Base-by-base conservation (phyloP, 2,113 vertebrate genomes). In the Cairina moschata region DNA sequence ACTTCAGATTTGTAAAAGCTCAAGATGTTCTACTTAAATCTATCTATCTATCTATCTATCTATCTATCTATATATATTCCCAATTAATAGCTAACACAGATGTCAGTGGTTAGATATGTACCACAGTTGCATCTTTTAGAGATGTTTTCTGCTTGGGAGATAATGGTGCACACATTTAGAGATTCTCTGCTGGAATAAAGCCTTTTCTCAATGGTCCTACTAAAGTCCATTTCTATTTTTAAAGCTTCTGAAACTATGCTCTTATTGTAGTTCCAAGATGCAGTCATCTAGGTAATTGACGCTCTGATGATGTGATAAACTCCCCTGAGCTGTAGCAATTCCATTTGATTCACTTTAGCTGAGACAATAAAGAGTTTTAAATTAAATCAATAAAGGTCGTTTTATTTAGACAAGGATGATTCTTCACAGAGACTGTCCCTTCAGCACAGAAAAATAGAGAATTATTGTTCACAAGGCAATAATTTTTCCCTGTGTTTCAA, bases 41-140 rank as follows among this genome's bases (percentile, higher is more conserved):
- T 72, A 13, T 38, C 13, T 13, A 40, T 38, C 11, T 40, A 40
- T 40, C 13, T 40, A 40, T 13, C n/a, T 72, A 13, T 38, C 13
- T 13, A 40, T 38, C 11, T 40, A 40, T 40, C 13, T 40, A 40
- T 13, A 40, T 40, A 40, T 40, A 52, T 31, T 91, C 69, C 58
- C 13, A 72, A 59, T 60, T 95, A 81, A 93, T 17, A 88, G 22
- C 77, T 93, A 81, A 84, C 60, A 48, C 68, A 96, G 38, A 93
- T 72, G 73, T 87, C 36, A 74, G 76, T 38, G 16, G 23, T 83
- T 85, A 92, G 75, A 25, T 71, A 83, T 31, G 29, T 38, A 91
- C 56, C 38, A 71, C 50, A 83, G 46, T 9, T 71, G 26, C 56
- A 91, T 79, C 32, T 82, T 83, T 71, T 42, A 79, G 71, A 71